Evolutionary conservation across 2,888 invertebrate species (phyloP), one percentile per base, ranked within the genome.

Genomic region (Lasioglossum vierecki): DNA sequence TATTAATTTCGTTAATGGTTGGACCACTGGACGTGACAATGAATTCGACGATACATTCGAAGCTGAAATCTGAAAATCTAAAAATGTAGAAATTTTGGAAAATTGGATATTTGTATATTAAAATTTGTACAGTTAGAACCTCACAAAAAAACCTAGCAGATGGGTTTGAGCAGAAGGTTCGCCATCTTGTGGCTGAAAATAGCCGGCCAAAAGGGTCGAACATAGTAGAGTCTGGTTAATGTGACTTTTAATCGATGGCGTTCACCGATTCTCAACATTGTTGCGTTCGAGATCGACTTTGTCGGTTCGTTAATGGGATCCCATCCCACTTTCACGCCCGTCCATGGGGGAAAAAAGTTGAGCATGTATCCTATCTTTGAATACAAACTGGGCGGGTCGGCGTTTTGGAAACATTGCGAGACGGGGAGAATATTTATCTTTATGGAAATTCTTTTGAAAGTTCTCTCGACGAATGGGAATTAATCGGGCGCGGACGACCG

Each of bases 351-450:
- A 53, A 53, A 81, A 71, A 18, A n/a, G 15, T 35, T 26, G 39
- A 22, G 9, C 80, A 35, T 35, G 46, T 46, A 18, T 22, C 15
- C 63, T 30, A 30, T 63, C 30, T 2, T 77, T 26, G 49, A 39
- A 68, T 46, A 8, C 18, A 53, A 26, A 22, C 53, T 74, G 77
- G 84, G 75, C 84, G 80, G 85, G 74, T 57, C 79, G 13, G 5
- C 15, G 46, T 83, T 85, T 80, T 49, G 63, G 44, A 71, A 80
- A 80, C 46, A 30, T 70, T 57, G 74, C 74, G 46, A n/a, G 53
- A 49, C n/a, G 41, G n/a, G 66, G n/a, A 41, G 75, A 78, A 75
- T 30, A 84, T 85, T 84, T 85, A 85, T 84, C 77, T 84, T 85
- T 85, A 84, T 80, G 75, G 85, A 78, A 84, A 85, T 80, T 72